phyloP scores from a whole-genome alignment of 1,140 invertebrate species.

The Eriocheir sinensis region DNA sequence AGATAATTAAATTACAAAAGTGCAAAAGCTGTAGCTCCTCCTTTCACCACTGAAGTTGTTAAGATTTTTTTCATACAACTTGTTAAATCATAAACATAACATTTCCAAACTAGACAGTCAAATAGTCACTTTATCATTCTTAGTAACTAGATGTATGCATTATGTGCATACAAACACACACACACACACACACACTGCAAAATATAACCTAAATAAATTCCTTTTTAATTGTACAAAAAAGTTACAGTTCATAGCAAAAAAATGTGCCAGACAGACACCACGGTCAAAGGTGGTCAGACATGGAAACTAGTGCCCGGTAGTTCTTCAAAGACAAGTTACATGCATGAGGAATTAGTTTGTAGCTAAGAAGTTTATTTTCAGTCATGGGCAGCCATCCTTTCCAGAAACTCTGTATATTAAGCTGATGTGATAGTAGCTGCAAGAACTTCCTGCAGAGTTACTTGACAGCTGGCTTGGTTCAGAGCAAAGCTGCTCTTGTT shows the following conservation, averaged over 20 bases:
- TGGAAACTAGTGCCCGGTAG: no score
- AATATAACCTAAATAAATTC: conserved; percentile 1
- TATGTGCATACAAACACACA: background rate
- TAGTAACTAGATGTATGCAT: background rate
- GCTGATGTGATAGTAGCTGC: no score
- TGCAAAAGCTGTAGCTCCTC: conserved; percentile 68
- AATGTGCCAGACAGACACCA: background rate
- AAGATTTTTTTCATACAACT: background rate
- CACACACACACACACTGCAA: background rate
- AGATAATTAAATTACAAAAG: conserved; percentile 69
- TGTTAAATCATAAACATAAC: background rate
- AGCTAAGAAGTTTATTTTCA: no score
- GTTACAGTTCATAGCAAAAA: conserved; percentile 19
- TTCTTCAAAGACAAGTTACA: no score
- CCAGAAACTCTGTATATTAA: no score
- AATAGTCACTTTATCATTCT: background rate
- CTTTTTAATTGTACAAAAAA: background rate
- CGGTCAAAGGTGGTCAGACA: no score
- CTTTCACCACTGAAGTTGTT: background rate
- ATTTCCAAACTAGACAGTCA: background rate
- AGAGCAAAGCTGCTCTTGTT: no score
- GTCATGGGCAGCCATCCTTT: no score
- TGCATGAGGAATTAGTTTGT: no score
- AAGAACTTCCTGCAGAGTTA: no score
- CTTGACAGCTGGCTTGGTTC: no score